Percentiles rank a stretch among this genome's conserved stretches.
phyloP scores from a whole-genome alignment of 1,140 invertebrate genomes.

The Lordiphosa mommai region DNA sequence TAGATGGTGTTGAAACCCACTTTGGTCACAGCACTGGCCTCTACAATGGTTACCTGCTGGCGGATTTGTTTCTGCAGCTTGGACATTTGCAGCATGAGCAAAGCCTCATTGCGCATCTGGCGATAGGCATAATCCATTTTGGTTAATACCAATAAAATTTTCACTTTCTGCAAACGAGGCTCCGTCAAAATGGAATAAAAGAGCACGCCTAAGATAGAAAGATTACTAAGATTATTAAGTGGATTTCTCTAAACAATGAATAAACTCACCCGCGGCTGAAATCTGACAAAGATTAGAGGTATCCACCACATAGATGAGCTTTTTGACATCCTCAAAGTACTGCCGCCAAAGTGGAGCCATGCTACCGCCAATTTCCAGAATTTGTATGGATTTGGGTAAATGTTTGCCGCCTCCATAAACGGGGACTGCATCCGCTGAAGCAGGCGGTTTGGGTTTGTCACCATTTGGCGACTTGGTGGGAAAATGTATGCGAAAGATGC shows the following conservation, averaged over 20 bases:
- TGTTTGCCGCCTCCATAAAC: conserved; percentile 23
- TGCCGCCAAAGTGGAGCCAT: conserved; percentile 88
- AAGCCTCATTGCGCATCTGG: conserved; percentile 90
- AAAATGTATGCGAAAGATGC: conserved; percentile 84
- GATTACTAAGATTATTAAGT: too few species aligned
- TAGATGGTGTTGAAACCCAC: conserved; percentile 85
- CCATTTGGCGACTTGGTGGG: conserved; percentile 78
- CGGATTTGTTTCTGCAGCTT: conserved; percentile 84
- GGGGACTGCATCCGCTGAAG: conserved; percentile 19
- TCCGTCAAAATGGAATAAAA: conserved; percentile 87
- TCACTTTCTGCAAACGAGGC: conserved; percentile 83
- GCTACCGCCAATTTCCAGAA: conserved; percentile 86
- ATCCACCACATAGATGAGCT: conserved; percentile 89
- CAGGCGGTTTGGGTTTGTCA: conserved; percentile 65
- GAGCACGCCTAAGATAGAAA: conserved; percentile 80
- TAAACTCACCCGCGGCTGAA: conserved; percentile 84
- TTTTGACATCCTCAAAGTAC: conserved; percentile 85
- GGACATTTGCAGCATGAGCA: conserved; percentile 88
- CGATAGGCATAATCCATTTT: conserved; percentile 91
- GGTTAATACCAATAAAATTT: conserved; percentile 87
- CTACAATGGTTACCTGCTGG: conserved; percentile 85
- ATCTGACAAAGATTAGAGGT: conserved; percentile 90
- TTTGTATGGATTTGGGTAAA: conserved; percentile 79
- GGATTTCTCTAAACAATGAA: too few species aligned
- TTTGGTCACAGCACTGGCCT: conserved; percentile 86